phyloP scores from a whole-genome alignment of 2,113 vertebrate genomes.

The human region DNA sequence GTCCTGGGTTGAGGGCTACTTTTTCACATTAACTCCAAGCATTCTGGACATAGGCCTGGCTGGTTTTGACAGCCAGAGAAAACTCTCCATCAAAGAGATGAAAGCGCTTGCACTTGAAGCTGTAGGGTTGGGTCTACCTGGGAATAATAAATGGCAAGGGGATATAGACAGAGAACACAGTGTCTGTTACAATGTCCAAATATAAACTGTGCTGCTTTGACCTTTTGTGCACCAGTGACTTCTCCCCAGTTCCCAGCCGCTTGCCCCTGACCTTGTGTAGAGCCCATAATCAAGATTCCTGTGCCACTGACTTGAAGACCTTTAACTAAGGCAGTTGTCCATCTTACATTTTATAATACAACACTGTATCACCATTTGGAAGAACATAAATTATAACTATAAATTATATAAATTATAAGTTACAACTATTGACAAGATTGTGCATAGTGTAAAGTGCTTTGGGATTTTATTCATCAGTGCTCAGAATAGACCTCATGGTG shows the following conservation, averaged over 20 bases:
- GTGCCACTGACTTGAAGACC: background rate
- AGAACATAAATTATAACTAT: background rate
- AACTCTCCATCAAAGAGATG: background rate
- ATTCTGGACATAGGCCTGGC: background rate
- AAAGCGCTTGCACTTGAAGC: background rate
- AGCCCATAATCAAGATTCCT: background rate
- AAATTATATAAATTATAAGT: background rate
- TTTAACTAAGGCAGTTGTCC: background rate
- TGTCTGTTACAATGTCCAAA: background rate
- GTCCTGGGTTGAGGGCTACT: background rate
- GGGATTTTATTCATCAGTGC: background rate
- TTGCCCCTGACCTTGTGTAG: background rate
- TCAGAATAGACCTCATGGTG: background rate
- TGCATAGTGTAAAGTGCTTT: background rate
- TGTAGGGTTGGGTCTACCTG: fast-evolving
- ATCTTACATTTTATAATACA: background rate
- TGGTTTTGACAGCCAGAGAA: background rate
- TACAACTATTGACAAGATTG: background rate
- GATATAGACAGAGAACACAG: background rate
- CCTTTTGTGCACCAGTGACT: background rate
- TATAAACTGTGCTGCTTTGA: background rate
- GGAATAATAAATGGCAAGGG: background rate
- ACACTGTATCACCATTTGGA: background rate
- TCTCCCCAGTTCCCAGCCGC: background rate
- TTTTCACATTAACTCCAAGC: background rate